Base-by-base conservation (phyloP, 2,113 vertebrate genomes). In the Hiodon alosoides region DNA sequence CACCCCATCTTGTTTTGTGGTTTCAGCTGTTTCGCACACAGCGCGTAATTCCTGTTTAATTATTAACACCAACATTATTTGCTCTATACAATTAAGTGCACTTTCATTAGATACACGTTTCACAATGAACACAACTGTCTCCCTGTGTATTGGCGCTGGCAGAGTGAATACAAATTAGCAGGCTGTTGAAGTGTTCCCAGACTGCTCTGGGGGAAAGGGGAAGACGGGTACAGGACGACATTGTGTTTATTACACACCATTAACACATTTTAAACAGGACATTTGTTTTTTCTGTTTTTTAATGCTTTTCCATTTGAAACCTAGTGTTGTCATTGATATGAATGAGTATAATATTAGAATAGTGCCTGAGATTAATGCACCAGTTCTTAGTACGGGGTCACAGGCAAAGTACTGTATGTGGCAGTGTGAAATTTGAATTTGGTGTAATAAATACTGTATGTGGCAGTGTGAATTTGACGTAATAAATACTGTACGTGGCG, bases 31-130 rank as follows among this genome's bases (percentile, higher is more conserved):
- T 94, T 87, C 86, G 87, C 86, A 88, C 89, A 82, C 50, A 82
- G 77, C 55, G 79, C 88, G 31, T 84, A 94, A 93, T 92, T 86
- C 89, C 91, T 83, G 88, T 92, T 95, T 92, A 95, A 95, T 94
- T 93, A 95, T 95, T 95, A 94, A 95, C 89, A 90, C 87, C 76
- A 80, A 84, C 91, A 95, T 95, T 94, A 95, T 94, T 94, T 94
- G 92, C 80, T 88, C 92, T 93, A 94, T 90, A 90, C 83, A 91
- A 82, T 90, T 91, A 94, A 93, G 87, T 90, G 88, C 85, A 86
- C 90, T 94, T 90, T 89, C 86, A 87, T 87, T 88, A 84, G 77
- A 80, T 77, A 73, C 16, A 62, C 69, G 84, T 71, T 59, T 76
- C 76, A 78, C 81, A 11, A 16, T n/a, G 46, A 59, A 14, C 31